These are phyloP conservation scores for Bovichtus diacanthus DNA, from an alignment of 2,797 vertebrate genomes.

Conservation along the genomic window DNA sequence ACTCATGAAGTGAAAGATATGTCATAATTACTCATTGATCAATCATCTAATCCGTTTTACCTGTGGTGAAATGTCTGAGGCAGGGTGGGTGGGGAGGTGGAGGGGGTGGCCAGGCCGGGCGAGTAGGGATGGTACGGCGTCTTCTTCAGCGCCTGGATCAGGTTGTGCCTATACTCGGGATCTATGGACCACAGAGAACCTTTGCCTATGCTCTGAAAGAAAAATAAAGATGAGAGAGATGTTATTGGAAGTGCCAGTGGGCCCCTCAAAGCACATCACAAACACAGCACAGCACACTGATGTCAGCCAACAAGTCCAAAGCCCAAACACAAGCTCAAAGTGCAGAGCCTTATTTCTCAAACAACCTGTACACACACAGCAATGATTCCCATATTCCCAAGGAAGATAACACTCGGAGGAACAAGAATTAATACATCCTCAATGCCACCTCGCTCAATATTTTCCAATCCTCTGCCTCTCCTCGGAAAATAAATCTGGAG, in stretches of 20 bases:
- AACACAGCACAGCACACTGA: conserved; percentile 40
- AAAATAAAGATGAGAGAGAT: conserved; percentile 15
- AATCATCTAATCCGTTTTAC: conserved; percentile 55
- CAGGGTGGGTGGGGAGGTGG: conserved; percentile 87
- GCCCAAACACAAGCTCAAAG: conserved; percentile 44
- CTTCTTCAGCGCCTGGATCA: conserved; percentile 99
- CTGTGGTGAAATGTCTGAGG: conserved; percentile 84
- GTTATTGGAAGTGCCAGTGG: conserved; percentile 40
- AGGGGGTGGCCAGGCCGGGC: conserved; percentile 91
- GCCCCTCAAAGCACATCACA: conserved; percentile 39
- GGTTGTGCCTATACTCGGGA: conserved; percentile 92
- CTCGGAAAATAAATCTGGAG: conserved; percentile 26
- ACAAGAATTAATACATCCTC: conserved; percentile 49
- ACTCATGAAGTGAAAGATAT: background rate
- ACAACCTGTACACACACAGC: conserved; percentile 44
- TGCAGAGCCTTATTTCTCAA: conserved; percentile 53
- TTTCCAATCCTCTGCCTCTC: conserved; percentile 37
- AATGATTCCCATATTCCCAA: conserved; percentile 23
- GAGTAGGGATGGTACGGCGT: conserved; percentile 97
- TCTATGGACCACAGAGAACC: conserved; percentile 90
- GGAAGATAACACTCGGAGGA: conserved; percentile 45
- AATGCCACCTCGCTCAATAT: conserved; percentile 32
- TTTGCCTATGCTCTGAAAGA: conserved; percentile 87
- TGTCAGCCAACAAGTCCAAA: conserved; percentile 35
- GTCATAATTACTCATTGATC: background rate